Evolutionary conservation across 2,888 invertebrate genomes (phyloP).

Genomic region (Sycophila texana): DNA sequence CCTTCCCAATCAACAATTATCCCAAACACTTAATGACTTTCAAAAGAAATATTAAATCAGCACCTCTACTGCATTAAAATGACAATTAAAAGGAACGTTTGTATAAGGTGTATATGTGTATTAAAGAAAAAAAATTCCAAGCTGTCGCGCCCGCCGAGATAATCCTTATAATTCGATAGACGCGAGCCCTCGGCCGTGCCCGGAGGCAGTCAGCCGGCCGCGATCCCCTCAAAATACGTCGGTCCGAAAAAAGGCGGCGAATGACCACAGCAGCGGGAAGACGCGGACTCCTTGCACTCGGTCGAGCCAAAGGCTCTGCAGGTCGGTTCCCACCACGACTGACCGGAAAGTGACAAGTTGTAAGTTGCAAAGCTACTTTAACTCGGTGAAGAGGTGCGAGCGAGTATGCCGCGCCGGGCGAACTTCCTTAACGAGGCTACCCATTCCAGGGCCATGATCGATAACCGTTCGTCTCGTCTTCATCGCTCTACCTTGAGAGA

Average conservation of each 20-base stretch:
- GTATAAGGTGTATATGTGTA: no score
- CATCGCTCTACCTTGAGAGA: neutral
- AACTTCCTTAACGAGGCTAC: slow-evolving; percentile 70
- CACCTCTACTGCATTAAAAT: no score
- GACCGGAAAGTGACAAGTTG: slow-evolving; percentile 69
- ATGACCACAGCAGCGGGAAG: neutral
- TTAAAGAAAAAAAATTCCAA: no score
- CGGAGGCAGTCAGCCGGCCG: neutral
- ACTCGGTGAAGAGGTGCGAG: slow-evolving; percentile 65
- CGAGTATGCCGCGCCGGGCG: slow-evolving; percentile 55
- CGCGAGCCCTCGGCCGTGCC: neutral
- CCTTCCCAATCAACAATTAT: no score
- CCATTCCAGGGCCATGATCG: slow-evolving; percentile 71
- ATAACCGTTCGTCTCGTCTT: slow-evolving; percentile 67
- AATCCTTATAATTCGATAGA: neutral
- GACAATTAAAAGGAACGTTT: no score
- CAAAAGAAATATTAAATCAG: no score
- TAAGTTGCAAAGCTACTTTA: slow-evolving; percentile 72
- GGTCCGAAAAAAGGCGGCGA: neutral
- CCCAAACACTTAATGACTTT: no score
- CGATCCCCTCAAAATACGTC: neutral
- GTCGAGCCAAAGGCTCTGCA: neutral
- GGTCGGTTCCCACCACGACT: slow-evolving; percentile 49
- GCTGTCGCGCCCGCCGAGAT: neutral
- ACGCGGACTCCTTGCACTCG: neutral